Base-by-base conservation (phyloP, 2,797 vertebrate genomes). In the Takifugu ocellatus region DNA sequence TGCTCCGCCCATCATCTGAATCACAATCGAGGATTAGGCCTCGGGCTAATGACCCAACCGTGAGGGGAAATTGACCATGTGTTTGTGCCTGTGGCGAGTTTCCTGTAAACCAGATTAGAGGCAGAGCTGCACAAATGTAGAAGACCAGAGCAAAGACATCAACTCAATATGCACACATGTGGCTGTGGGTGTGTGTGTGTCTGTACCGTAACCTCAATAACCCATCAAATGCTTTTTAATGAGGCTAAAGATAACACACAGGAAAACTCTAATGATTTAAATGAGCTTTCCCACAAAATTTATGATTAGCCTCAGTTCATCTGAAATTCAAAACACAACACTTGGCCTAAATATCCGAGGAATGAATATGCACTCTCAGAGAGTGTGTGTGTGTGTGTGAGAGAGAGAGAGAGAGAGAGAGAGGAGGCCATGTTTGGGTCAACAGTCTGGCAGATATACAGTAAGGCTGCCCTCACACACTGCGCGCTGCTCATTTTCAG, bases 1-100 rank as follows among this genome's bases (percentile, higher is more conserved):
- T 80, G 79, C 88, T 82, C 77, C 78, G 66, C 63, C 80, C 86
- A 72, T 89, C 87, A 89, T 87, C 90, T 89, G 91, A 88, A 93
- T 94, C 82, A 83, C 78, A 90, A 88, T 61, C 62, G 78, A 78
- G 87, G 87, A 87, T 89, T 88, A 88, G 67, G 63, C 73, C 56
- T 59, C 15, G n/a, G 72, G 81, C 82, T 86, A 87, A 88, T 86
- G 85, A 86, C 69, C 80, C 74, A 72, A 82, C 68, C 54, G 49
- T 67, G 70, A 74, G 71, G 64, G 56, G 66, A 72, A 86, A 75
- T 63, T 64, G 74, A 83, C 72, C 83, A 72, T 84, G 81, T 78
- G 81, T 84, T 83, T 81, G 73, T 76, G 73, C 76, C 73, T 72
- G 76, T 61, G 71, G 72, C n/a, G 54, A 56, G 65, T 75, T 83